Conservation (phyloP, 2,888 invertebrate genomes). For the Dromius quadrimaculatus region DNA sequence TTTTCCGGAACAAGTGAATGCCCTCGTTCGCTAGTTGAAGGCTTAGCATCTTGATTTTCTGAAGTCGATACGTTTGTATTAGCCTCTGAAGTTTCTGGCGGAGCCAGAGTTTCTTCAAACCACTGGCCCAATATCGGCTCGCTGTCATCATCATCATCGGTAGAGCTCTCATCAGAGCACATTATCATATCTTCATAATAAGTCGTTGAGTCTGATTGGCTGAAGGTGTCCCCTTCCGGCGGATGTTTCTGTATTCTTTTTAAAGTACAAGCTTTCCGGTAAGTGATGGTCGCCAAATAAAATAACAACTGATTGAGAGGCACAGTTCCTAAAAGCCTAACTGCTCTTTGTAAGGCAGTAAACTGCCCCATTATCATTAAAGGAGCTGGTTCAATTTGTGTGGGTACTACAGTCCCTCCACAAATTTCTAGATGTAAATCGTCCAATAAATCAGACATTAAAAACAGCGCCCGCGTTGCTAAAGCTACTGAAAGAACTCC, state of each 20-base stretch:
- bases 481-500: slow-evolving; percentile 91
- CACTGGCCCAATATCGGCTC: slow-evolving; percentile 91
- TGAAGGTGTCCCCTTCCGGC: slow-evolving; percentile 86
- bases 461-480: slow-evolving; percentile 84
- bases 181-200: slow-evolving; percentile 95
- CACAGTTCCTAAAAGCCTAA: slow-evolving; percentile 77
- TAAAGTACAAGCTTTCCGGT: slow-evolving; percentile 89
- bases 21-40: slow-evolving; percentile 66
- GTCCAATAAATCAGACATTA: slow-evolving; percentile 79
- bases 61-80: slow-evolving; percentile 70
- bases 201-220: slow-evolving; percentile 93
- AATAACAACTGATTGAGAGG: slow-evolving; percentile 87
- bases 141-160: slow-evolving; percentile 87
- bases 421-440: slow-evolving; percentile 82
- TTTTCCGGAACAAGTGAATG: slow-evolving; percentile 79
- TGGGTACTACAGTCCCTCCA: slow-evolving; percentile 60
- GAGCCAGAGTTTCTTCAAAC: slow-evolving; percentile 94
- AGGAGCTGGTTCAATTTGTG: slow-evolving; percentile 71
- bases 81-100: slow-evolving; percentile 76
- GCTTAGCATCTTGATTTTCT: slow-evolving; percentile 68
- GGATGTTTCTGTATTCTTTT: slow-evolving; percentile 86
- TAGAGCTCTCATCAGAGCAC: slow-evolving; percentile 90
- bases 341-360: slow-evolving; percentile 78
- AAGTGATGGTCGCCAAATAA: slow-evolving; percentile 88
- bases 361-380: slow-evolving; percentile 75